Percentiles rank a stretch among this genome's conserved stretches.
These are phyloP conservation scores for Spinibarbus caldwelli DNA, from an alignment of 2,797 vertebrate species.

Conservation along the genomic window DNA sequence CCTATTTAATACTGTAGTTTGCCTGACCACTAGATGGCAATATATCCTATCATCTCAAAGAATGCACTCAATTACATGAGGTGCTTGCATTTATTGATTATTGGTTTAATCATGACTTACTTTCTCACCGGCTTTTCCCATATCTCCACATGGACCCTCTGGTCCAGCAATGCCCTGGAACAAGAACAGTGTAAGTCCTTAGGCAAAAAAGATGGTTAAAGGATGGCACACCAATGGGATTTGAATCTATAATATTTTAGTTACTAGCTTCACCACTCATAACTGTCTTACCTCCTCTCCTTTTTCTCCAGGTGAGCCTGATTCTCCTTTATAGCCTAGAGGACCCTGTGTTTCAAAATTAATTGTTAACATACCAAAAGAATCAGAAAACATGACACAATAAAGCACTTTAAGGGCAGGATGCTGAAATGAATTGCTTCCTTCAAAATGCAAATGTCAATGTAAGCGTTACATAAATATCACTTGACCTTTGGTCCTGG, in stretches of 20 bases:
- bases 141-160: slow-evolving; percentile 76
- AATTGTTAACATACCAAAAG: background rate
- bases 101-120: slow-evolving; percentile 68
- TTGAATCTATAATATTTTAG: background rate
- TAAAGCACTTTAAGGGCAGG: background rate
- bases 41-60: slow-evolving; percentile 10
- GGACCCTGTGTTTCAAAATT: slow-evolving; percentile 74
- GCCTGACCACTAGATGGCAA: slow-evolving; percentile 58
- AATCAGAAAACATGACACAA: background rate
- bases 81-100: background rate
- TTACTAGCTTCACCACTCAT: background rate
- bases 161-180: slow-evolving; percentile 81
- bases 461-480: background rate
- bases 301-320: slow-evolving; percentile 81
- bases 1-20: background rate
- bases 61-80: background rate
- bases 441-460: background rate
- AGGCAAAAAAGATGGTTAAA: too few species aligned
- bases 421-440: background rate
- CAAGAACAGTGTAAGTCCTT: background rate
- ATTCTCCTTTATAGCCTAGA: slow-evolving; percentile 86
- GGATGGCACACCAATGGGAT: background rate
- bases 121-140: slow-evolving; percentile 83
- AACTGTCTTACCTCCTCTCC: slow-evolving; percentile 87
- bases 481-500: slow-evolving; percentile 80